Conservation (phyloP, 2,888 invertebrate species). For the Tinea pellionella region DNA sequence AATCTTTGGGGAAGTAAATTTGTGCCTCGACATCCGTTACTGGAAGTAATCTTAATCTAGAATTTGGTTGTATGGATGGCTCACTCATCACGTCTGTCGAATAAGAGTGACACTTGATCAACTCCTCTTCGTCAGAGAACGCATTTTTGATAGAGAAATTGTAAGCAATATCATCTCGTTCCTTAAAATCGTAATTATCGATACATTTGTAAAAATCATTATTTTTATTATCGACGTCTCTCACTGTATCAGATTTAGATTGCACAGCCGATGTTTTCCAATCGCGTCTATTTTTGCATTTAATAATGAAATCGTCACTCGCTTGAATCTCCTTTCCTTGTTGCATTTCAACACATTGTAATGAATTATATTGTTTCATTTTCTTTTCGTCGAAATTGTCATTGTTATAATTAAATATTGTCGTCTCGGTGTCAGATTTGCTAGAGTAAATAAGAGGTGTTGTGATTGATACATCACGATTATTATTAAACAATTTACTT, state of each 20-base stretch:
- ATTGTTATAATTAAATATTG: conserved; percentile 37
- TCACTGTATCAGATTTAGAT: neutral
- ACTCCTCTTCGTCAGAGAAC: conserved; percentile 31
- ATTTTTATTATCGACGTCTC: neutral
- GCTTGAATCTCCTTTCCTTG: conserved; percentile 23
- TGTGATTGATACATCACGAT: conserved; percentile 47
- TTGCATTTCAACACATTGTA: neutral
- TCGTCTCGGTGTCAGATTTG: conserved; percentile 42
- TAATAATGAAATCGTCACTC: conserved; percentile 47
- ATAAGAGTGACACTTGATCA: conserved; percentile 33
- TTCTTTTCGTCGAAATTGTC: conserved; percentile 41
- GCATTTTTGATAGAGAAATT: neutral
- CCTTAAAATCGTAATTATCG: conserved; percentile 16
- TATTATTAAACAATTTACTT: conserved; percentile 40
- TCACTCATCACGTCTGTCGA: neutral
- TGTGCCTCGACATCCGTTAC: conserved; percentile 41
- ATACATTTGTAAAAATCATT: conserved; percentile 16
- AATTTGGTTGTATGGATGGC: neutral
- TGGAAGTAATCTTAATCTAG: neutral
- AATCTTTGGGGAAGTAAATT: conserved; percentile 46
- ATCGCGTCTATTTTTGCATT: conserved; percentile 47
- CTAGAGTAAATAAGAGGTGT: conserved; percentile 50
- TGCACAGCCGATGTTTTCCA: conserved; percentile 27
- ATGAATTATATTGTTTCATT: neutral
- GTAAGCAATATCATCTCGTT: conserved; percentile 12